phyloP scores from a whole-genome alignment of 2,888 invertebrate genomes.

The Drosophila bunnanda region DNA sequence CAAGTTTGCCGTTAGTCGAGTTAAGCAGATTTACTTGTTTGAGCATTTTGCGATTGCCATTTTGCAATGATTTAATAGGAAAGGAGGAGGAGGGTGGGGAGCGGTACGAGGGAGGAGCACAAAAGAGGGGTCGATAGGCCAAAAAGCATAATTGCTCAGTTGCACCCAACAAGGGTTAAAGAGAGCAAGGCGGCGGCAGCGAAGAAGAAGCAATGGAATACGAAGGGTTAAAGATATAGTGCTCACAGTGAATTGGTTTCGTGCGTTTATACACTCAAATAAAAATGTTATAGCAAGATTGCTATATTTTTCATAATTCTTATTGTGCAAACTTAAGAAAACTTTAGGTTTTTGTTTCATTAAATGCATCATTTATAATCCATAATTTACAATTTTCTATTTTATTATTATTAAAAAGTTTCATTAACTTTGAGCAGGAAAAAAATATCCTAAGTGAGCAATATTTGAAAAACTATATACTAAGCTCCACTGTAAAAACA shows the following conservation, averaged over 20 bases:
- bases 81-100: not conserved
- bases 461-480: not conserved
- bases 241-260: not conserved
- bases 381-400: not conserved
- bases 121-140: slow-evolving; percentile 25
- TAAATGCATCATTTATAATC: not conserved
- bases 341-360: not conserved
- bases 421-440: not conserved
- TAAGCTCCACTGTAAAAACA: slow-evolving; percentile 36
- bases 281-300: not conserved
- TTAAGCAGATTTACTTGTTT: slow-evolving; percentile 70
- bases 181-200: slow-evolving; percentile 1
- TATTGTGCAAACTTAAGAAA: not conserved
- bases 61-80: slow-evolving; percentile 58
- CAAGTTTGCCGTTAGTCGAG: slow-evolving; percentile 66
- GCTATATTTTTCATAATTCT: not conserved
- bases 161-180: slow-evolving; percentile 48
- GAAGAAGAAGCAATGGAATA: slow-evolving; percentile 9
- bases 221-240: slow-evolving; percentile 4
- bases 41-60: slow-evolving; percentile 58
- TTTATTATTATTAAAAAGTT: not conserved
- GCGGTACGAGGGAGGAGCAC: not conserved
- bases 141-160: slow-evolving; percentile 68
- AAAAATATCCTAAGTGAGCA: not conserved
- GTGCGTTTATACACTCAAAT: not conserved